Evolutionary conservation across 2,888 invertebrate genomes (phyloP), one percentile per base, ranked within the genome.

Genomic region (Sipha maydis): DNA sequence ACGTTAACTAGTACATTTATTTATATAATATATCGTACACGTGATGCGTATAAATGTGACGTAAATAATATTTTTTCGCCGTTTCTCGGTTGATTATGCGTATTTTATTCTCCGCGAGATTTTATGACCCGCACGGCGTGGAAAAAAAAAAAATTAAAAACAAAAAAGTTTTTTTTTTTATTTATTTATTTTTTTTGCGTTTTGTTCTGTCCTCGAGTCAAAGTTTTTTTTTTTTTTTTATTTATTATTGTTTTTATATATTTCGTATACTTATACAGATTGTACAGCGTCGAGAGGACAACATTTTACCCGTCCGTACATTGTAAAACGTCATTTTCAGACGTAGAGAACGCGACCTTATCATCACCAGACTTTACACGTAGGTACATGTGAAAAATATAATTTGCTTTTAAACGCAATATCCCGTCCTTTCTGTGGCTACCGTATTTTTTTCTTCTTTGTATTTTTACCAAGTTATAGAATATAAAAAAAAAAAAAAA

Each of bases 321-420:
- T 75, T 48, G 31, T 83, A 19, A 67, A 61, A 61, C 28, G 75
- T 61, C 75, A 25, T 84, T 38, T 38, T 21, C 75, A 84, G 75
- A 75, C 21, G 75, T 84, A 38, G 84, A 61, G 75, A 84, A 38
- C 61, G 38, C 56, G 21, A 84, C 61, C 61, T 61, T 75, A 75
- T 84, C 61, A 76, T 84, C 75, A 76, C 28, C 21, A 34, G 75
- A 38, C 34, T 61, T 28, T 75, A 41, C 34, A 41, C 9, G 48
- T 48, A 14, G 11, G 1, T 48, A 48, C 14, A 14, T 48, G 7
- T 9, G 4, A 69, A 73, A 73, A 34, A 73, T n/a, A 69, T 56
- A n/a, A 41, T 75, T 75, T 56, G 31, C n/a, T 71, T 48, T 71
- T 71, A 56, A 41, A 84, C 75, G 61, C 38, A 69, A 69, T 28